Conservation (phyloP, 2,797 vertebrate species). For the Ptychadena robeensis region DNA sequence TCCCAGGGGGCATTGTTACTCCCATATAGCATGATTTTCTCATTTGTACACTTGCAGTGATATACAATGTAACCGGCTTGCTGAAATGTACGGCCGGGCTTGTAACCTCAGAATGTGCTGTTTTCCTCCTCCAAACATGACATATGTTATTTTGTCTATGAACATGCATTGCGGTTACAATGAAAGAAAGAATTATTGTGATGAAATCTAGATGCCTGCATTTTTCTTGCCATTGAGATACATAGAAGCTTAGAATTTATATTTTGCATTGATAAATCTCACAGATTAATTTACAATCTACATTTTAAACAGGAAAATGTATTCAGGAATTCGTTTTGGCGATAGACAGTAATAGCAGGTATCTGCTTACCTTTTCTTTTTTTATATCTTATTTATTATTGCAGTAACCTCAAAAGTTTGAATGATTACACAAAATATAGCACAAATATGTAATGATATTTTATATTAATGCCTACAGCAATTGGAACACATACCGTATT, state of each 20-base stretch:
- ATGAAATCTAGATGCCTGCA: slow-evolving; percentile 73
- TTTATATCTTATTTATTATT: background rate
- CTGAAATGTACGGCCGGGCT: slow-evolving; percentile 78
- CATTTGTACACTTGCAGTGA: slow-evolving; percentile 77
- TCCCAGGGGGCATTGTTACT: slow-evolving; percentile 81
- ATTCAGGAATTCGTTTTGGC: background rate
- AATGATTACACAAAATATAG: background rate
- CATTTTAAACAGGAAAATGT: background rate
- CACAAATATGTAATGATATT: background rate
- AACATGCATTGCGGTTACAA: slow-evolving; percentile 71
- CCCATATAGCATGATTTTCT: slow-evolving; percentile 79
- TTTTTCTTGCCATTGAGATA: slow-evolving; percentile 74
- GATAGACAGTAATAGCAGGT: background rate
- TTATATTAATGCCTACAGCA: background rate
- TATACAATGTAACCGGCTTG: slow-evolving; percentile 72
- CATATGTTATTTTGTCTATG: slow-evolving; percentile 79
- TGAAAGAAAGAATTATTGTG: slow-evolving; percentile 78
- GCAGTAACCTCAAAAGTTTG: background rate
- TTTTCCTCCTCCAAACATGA: slow-evolving; percentile 73
- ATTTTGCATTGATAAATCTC: slow-evolving; percentile 53
- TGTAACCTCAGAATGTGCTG: slow-evolving; percentile 76
- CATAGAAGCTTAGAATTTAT: slow-evolving; percentile 68
- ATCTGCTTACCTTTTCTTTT: background rate
- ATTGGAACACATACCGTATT: too few species aligned
- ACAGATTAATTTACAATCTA: background rate